A percentile compares a stretch with the other conserved stretches of the same genome.
These are phyloP conservation scores for Ligdia adustata DNA, from an alignment of 2,888 invertebrate genomes.

Conservation along the genomic window DNA sequence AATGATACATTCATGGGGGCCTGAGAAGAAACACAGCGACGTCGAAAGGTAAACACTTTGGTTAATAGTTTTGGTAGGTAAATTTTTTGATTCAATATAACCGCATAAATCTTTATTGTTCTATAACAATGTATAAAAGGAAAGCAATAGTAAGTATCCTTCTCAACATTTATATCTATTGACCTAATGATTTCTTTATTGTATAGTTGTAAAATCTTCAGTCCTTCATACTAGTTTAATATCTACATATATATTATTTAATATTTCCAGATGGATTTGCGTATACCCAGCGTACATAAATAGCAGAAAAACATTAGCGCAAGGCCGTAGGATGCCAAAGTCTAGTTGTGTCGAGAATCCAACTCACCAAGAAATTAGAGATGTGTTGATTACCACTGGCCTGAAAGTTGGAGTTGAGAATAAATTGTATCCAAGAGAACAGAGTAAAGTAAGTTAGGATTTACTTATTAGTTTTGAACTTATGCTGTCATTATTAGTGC, in stretches of 20 bases:
- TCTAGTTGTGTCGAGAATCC: slow-evolving; percentile 97
- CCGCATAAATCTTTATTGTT: too few species aligned
- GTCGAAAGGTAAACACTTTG: slow-evolving; percentile 63
- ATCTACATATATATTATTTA: neutral
- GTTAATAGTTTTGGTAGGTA: too few species aligned
- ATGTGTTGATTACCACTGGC: slow-evolving; percentile 93
- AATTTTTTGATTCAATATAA: too few species aligned
- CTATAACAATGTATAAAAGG: too few species aligned
- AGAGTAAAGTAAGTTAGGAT: slow-evolving; percentile 87
- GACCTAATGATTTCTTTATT: too few species aligned
- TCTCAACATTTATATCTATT: too few species aligned
- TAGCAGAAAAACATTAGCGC: slow-evolving; percentile 94
- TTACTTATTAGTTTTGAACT: neutral
- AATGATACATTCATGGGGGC: slow-evolving; percentile 86
- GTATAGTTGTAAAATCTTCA: too few species aligned
- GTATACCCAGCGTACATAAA: slow-evolving; percentile 99
- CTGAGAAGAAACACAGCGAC: slow-evolving; percentile 92
- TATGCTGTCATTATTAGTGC: neutral
- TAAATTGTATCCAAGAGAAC: slow-evolving; percentile 95
- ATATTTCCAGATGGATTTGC: slow-evolving; percentile 92
- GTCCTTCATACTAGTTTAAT: too few species aligned
- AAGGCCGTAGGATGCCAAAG: slow-evolving; percentile 94
- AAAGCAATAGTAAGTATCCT: too few species aligned
- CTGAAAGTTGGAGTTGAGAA: slow-evolving; percentile 95
- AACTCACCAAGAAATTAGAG: slow-evolving; percentile 96